These are phyloP conservation scores for Lathamus discolor DNA, from an alignment of 2,113 vertebrate species.

Conservation along the genomic window DNA sequence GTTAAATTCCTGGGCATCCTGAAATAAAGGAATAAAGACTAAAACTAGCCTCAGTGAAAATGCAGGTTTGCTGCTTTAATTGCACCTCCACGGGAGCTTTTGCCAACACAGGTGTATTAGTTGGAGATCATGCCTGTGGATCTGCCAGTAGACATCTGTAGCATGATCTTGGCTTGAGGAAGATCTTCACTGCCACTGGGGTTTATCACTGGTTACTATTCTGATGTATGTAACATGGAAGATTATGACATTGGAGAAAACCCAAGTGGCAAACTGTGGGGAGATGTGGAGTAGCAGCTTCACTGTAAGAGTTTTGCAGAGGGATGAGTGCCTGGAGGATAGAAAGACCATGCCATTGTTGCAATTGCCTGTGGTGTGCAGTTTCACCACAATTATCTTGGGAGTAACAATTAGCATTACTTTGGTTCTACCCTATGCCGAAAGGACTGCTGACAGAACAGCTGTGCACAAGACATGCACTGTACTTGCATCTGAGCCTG, in stretches of 20 bases:
- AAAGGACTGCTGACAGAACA: neutral
- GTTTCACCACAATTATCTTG: neutral
- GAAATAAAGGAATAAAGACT: neutral
- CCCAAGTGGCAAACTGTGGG: neutral
- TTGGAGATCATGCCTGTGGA: neutral
- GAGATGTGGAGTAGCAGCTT: neutral
- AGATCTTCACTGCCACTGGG: neutral
- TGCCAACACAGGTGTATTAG: neutral
- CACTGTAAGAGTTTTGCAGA: neutral
- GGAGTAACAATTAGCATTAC: neutral
- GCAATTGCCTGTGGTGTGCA: rapidly evolving
- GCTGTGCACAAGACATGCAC: neutral
- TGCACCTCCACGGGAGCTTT: neutral
- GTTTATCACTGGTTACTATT: neutral
- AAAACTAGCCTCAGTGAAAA: neutral
- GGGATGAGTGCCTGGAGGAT: neutral
- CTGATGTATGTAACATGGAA: neutral
- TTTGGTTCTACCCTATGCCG: neutral
- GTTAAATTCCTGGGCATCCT: neutral
- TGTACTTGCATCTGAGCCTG: neutral
- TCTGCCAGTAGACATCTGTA: neutral
- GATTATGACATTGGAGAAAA: neutral
- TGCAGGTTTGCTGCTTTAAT: neutral
- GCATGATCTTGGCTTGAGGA: neutral
- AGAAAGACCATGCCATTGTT: neutral